A percentile compares a stretch with the other conserved stretches of the same genome.
Conservation (phyloP, 2,888 invertebrate genomes). For the Acleris literana region DNA sequence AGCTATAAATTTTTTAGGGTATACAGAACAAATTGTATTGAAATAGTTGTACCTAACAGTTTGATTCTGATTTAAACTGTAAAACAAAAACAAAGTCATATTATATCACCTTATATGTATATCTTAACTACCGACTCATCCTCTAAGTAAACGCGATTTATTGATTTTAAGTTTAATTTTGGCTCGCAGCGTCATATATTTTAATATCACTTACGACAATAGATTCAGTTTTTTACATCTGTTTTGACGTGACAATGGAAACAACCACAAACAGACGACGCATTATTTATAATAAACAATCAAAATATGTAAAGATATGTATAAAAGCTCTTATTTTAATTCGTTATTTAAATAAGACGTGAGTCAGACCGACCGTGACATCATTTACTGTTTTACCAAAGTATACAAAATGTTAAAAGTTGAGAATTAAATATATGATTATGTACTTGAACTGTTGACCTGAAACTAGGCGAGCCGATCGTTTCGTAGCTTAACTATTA, state of each 20-base stretch:
- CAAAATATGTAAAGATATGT: constrained; percentile 34
- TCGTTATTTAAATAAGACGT: constrained; percentile 63
- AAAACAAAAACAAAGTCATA: too few relatives aligned
- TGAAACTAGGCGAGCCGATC: constrained; percentile 60
- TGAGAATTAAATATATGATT: constrained; percentile 68
- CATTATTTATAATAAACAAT: constrained; percentile 34
- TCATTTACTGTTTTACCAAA: constrained; percentile 76
- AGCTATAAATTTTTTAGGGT: too few relatives aligned
- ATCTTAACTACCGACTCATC: too few relatives aligned
- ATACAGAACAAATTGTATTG: too few relatives aligned
- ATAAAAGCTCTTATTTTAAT: constrained; percentile 44
- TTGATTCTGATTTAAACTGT: too few relatives aligned
- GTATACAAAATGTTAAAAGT: constrained; percentile 70
- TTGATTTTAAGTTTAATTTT: too few relatives aligned
- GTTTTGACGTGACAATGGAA: constrained; percentile 33
- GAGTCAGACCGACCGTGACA: constrained; percentile 73
- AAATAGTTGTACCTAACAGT: too few relatives aligned
- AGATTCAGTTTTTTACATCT: constrained; percentile 5
- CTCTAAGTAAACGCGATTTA: too few relatives aligned
- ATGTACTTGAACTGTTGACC: constrained; percentile 78
- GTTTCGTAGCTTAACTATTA: constrained; percentile 57
- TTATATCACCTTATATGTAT: too few relatives aligned
- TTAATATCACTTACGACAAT: not conserved
- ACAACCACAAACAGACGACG: constrained; percentile 31
- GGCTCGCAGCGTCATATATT: too few relatives aligned